phyloP scores from a whole-genome alignment of 2,113 vertebrate genomes.

The Oryzias celebensis region DNA sequence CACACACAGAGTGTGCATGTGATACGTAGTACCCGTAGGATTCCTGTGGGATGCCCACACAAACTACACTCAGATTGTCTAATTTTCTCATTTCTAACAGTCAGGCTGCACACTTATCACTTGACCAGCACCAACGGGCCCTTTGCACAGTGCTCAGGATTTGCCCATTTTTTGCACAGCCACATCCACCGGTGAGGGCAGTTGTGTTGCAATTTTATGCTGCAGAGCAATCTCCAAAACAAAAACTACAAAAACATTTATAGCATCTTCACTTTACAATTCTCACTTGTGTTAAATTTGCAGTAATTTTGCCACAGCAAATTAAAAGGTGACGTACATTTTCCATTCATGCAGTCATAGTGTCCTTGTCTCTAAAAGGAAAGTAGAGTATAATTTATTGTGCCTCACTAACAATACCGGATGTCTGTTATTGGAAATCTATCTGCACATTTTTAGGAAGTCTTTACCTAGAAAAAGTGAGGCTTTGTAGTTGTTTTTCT shows the following conservation, averaged over 20 bases:
- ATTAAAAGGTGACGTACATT: not conserved
- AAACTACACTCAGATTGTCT: too few species aligned
- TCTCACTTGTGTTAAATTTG: too few species aligned
- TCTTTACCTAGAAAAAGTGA: constrained; percentile 38
- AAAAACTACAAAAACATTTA: constrained; percentile 28
- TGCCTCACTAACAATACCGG: constrained; percentile 12
- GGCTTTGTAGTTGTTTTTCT: constrained; percentile 42
- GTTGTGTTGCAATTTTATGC: too few species aligned
- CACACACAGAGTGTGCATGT: too few species aligned
- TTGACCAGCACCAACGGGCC: too few species aligned
- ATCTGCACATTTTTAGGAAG: constrained; percentile 47
- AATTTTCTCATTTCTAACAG: too few species aligned
- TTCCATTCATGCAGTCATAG: constrained; percentile 8
- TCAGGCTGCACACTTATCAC: too few species aligned
- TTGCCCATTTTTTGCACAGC: too few species aligned
- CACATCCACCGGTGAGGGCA: too few species aligned
- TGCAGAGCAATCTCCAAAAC: constrained; percentile 30
- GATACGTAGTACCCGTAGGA: too few species aligned
- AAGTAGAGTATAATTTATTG: constrained; percentile 31
- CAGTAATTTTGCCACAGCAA: constrained; percentile 21
- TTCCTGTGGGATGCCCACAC: too few species aligned
- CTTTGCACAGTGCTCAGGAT: too few species aligned
- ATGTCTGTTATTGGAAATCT: constrained; percentile 49
- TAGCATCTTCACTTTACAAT: constrained; percentile 5
- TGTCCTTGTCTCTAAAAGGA: constrained; percentile 9